These are phyloP conservation scores for Myotis davidii DNA, from an alignment of 2,113 vertebrate genomes.

Conservation along the genomic window DNA sequence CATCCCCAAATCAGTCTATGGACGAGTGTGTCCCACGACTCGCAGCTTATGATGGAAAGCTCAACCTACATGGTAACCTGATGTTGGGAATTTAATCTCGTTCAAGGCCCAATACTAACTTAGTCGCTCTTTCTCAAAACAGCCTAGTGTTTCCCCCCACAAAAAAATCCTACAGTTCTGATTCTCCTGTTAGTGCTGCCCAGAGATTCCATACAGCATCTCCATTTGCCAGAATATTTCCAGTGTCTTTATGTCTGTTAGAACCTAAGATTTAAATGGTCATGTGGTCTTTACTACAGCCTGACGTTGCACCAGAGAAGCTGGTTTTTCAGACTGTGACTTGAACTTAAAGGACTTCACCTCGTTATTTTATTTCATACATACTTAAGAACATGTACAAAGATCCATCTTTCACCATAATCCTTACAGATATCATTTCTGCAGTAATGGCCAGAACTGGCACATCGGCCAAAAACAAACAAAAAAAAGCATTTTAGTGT, in stretches of 20 bases:
- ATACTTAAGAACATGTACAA: not conserved
- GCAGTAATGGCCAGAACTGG: not conserved
- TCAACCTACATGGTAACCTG: not conserved
- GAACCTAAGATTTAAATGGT: not conserved
- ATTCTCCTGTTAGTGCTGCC: not conserved
- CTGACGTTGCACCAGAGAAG: not conserved
- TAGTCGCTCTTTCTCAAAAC: not conserved
- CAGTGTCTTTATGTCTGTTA: not conserved
- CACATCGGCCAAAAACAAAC: not conserved
- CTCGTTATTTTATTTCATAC: not conserved
- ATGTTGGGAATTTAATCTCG: not conserved
- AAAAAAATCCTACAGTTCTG: not conserved
- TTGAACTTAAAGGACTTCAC: not conserved
- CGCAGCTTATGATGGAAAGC: not conserved
- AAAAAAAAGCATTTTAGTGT: not conserved
- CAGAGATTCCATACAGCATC: not conserved
- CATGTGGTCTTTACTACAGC: not conserved
- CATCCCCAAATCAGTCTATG: not conserved
- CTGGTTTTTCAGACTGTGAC: not conserved
- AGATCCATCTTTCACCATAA: not conserved
- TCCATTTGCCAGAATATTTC: not conserved
- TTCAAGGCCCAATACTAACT: not conserved
- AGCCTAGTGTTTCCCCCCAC: not conserved
- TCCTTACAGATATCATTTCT: not conserved
- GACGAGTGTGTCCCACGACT: not conserved